These are phyloP conservation scores for Lucilia sericata DNA, from an alignment of 1,140 invertebrate genomes.

Conservation along the genomic window DNA sequence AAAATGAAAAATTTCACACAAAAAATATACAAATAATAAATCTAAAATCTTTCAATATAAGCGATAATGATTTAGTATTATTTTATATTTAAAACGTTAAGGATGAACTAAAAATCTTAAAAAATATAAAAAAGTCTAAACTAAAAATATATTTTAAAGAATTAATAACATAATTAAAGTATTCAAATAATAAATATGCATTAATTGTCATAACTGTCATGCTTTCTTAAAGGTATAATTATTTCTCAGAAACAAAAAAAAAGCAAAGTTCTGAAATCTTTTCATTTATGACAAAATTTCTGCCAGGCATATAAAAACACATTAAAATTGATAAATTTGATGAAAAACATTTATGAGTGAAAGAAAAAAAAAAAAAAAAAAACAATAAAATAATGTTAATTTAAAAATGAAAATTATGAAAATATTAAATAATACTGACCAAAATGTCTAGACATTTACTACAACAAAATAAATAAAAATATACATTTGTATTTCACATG, in stretches of 20 bases:
- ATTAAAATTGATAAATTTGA: neutral
- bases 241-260: neutral
- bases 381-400: neutral
- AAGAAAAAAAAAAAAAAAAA: too few species aligned
- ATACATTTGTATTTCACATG: neutral
- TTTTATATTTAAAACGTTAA: neutral
- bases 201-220: neutral
- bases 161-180: neutral
- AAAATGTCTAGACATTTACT: neutral
- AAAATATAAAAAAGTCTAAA: neutral
- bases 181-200: neutral
- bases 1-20: too few species aligned
- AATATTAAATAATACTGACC: slow-evolving; percentile 24
- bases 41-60: neutral
- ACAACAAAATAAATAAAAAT: neutral
- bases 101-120: neutral
- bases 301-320: neutral
- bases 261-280: neutral
- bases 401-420: neutral
- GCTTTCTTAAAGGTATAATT: neutral
- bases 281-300: neutral
- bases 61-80: slow-evolving; percentile 1
- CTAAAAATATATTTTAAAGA: neutral
- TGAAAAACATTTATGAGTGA: neutral
- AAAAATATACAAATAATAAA: neutral